phyloP scores from a whole-genome alignment of 2,888 invertebrate genomes.

The Sesia apiformis region DNA sequence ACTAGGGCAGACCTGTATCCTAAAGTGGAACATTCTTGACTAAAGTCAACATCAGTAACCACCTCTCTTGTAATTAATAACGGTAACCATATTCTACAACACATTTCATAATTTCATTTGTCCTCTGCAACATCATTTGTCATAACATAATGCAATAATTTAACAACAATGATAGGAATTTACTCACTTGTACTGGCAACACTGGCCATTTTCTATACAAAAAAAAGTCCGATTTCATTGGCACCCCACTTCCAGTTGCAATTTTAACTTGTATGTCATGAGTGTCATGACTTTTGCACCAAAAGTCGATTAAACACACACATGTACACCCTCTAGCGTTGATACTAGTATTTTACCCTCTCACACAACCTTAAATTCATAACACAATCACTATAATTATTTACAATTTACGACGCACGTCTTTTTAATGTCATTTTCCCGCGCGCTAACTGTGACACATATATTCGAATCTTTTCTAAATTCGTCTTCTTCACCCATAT shows the following conservation, averaged over 20 bases:
- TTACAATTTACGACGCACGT: constrained; percentile 79
- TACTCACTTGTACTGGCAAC: too few species aligned
- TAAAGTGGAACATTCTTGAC: too few species aligned
- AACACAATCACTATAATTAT: constrained; percentile 7
- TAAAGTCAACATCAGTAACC: too few species aligned
- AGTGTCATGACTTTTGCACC: background rate
- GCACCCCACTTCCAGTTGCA: background rate
- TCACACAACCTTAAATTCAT: constrained; percentile 12
- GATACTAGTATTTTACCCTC: constrained; percentile 7
- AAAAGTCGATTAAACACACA: background rate
- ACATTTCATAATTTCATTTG: too few species aligned
- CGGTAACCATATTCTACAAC: too few species aligned
- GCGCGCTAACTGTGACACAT: constrained; percentile 86
- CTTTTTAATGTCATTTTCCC: constrained; percentile 92
- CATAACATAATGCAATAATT: too few species aligned
- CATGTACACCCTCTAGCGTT: constrained; percentile 7
- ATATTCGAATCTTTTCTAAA: constrained; percentile 85
- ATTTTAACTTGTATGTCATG: background rate
- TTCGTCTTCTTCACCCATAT: constrained; percentile 91
- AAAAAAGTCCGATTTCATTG: background rate
- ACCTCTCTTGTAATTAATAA: too few species aligned
- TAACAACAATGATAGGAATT: too few species aligned
- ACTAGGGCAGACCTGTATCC: too few species aligned
- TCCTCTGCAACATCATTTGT: too few species aligned
- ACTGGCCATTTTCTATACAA: too few species aligned